These are phyloP conservation scores for Cyanoliseus patagonus DNA, from an alignment of 2,113 vertebrate genomes.

Conservation along the genomic window DNA sequence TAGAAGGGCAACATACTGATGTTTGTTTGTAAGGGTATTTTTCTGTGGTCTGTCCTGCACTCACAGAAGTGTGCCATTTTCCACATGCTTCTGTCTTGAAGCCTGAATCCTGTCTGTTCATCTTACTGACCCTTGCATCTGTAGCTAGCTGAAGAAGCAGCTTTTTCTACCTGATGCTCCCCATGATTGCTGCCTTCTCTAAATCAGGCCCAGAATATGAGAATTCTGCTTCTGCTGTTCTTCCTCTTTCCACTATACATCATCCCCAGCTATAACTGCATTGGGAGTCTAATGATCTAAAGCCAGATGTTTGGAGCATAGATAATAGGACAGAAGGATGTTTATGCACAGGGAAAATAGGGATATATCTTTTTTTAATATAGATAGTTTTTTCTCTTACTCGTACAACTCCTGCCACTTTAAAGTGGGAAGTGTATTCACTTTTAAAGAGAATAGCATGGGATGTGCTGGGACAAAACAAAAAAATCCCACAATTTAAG, in stretches of 20 bases:
- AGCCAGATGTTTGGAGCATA: neutral
- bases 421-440: neutral
- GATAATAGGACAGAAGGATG: neutral
- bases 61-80: neutral
- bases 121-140: neutral
- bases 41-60: neutral
- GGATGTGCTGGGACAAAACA: neutral
- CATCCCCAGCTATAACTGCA: neutral
- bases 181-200: neutral
- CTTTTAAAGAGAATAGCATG: neutral
- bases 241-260: neutral
- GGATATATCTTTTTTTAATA: neutral
- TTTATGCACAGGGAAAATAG: neutral
- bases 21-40: neutral
- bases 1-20: neutral
- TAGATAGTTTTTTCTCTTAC: neutral
- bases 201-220: slow-evolving; percentile 7
- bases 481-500: neutral
- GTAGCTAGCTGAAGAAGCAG: neutral
- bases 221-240: slow-evolving; percentile 3
- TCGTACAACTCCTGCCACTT: neutral
- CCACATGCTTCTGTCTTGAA: neutral
- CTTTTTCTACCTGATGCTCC: neutral
- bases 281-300: neutral
- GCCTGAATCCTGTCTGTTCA: neutral